phyloP scores from a whole-genome alignment of 2,888 invertebrate genomes.

The Drosophila tanythrix region DNA sequence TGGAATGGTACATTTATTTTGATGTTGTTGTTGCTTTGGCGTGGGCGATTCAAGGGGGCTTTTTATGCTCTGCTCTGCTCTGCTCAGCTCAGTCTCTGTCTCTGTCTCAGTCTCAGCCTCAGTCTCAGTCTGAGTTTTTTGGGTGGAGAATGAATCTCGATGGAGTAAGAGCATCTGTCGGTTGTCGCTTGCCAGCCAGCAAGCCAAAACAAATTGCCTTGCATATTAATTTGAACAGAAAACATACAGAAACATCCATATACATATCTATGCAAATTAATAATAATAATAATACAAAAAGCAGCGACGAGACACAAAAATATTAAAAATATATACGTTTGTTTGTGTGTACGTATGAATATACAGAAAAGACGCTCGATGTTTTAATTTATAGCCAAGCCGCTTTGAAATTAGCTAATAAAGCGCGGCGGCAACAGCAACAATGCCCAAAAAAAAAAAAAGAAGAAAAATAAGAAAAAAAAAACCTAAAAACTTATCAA shows the following conservation, averaged over 20 bases:
- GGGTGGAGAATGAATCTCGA: slow-evolving; percentile 19
- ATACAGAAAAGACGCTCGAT: slow-evolving; percentile 52
- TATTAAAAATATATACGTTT: slow-evolving; percentile 17
- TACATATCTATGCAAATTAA: slow-evolving; percentile 67
- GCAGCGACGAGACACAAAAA: slow-evolving; percentile 48
- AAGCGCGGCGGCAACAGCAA: slow-evolving; percentile 50
- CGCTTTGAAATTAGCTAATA: slow-evolving; percentile 79
- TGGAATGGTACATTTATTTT: background rate
- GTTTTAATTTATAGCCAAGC: slow-evolving; percentile 75
- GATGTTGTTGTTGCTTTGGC: background rate
- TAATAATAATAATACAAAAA: slow-evolving; percentile 46
- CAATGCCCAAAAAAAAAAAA: slow-evolving; percentile 23
- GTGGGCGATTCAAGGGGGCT: slow-evolving; percentile 27
- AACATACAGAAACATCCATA: slow-evolving; percentile 48
- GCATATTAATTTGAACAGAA: slow-evolving; percentile 68
- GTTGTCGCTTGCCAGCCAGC: slow-evolving; percentile 17
- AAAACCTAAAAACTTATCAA: slow-evolving; percentile 51
- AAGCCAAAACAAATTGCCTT: slow-evolving; percentile 62
- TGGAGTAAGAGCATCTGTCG: background rate
- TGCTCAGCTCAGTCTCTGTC: background rate
- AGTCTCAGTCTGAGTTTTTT: background rate
- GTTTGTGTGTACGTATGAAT: background rate
- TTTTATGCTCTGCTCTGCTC: background rate
- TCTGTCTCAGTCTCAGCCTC: background rate
- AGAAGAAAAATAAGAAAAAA: slow-evolving; percentile 10